Evolutionary conservation across 2,797 vertebrate genomes (phyloP).

Genomic region (Typhlichthys eigenmanni): DNA sequence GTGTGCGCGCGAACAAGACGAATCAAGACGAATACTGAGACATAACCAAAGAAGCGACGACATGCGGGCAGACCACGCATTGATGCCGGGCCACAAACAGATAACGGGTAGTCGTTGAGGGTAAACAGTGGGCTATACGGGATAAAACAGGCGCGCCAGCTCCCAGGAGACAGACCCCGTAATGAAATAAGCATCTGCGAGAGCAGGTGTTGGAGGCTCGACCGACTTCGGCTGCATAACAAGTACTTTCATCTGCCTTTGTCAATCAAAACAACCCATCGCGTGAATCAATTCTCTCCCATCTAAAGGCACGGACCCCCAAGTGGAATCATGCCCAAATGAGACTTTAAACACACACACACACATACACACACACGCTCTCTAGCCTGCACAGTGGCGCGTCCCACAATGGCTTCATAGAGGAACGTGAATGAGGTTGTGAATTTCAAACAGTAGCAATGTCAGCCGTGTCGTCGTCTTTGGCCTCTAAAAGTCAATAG

Average conservation of each 20-base stretch:
- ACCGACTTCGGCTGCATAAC: slow-evolving; percentile 78
- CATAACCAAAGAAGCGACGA: too few species aligned
- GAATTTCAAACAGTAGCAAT: slow-evolving; percentile 52
- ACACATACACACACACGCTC: too few species aligned
- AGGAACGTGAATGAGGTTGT: slow-evolving; percentile 12
- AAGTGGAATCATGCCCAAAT: slow-evolving; percentile 50
- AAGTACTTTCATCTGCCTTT: slow-evolving; percentile 71
- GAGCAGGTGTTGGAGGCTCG: slow-evolving; percentile 77
- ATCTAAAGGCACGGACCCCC: background rate
- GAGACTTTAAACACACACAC: slow-evolving; percentile 22
- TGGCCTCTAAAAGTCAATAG: too few species aligned
- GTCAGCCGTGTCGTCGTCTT: too few species aligned
- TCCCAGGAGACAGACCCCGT: slow-evolving; percentile 61
- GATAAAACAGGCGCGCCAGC: slow-evolving; percentile 44
- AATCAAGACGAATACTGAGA: too few species aligned
- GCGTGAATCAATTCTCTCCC: slow-evolving; percentile 60
- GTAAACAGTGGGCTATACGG: slow-evolving; percentile 38
- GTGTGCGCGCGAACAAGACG: too few species aligned
- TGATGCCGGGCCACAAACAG: too few species aligned
- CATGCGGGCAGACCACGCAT: too few species aligned
- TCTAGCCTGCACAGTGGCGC: too few species aligned
- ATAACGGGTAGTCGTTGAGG: slow-evolving; percentile 23
- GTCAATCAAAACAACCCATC: slow-evolving; percentile 74
- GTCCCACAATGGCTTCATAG: slow-evolving; percentile 30
- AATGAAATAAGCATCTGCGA: slow-evolving; percentile 75